These are phyloP conservation scores for Climacteris rufus DNA, from an alignment of 2,113 vertebrate species.

Conservation along the genomic window DNA sequence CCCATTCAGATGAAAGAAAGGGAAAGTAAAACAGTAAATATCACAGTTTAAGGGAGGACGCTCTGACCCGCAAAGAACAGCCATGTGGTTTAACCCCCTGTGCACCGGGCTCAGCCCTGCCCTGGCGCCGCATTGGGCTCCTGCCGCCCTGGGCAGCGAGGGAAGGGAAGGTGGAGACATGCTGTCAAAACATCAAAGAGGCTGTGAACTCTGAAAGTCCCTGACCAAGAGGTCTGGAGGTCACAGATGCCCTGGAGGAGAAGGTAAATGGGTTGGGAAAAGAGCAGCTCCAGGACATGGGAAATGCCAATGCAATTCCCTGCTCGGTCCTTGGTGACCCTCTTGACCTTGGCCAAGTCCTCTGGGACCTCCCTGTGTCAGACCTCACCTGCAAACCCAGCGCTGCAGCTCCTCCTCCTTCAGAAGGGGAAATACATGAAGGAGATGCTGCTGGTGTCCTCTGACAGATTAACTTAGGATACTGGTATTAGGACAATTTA, in stretches of 20 bases:
- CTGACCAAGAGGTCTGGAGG: background rate
- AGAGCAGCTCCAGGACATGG: rapidly evolving
- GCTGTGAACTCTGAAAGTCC: background rate
- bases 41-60: conserved; percentile 48
- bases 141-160: background rate
- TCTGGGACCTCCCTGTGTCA: background rate
- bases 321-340: rapidly evolving
- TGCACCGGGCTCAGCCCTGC: background rate
- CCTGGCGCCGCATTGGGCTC: rapidly evolving
- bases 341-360: background rate
- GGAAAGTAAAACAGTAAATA: conserved; percentile 70
- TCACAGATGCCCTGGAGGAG: background rate
- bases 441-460: background rate
- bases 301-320: background rate
- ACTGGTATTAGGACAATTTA: background rate
- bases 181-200: background rate
- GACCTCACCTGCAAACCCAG: background rate
- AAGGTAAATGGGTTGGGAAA: background rate
- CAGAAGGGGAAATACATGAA: background rate
- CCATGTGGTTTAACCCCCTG: conserved; percentile 38
- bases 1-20: conserved; percentile 68
- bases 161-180: background rate
- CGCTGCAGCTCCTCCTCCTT: background rate
- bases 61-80: conserved; percentile 54
- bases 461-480: background rate